Evolutionary conservation across 1,140 invertebrate genomes (phyloP).

Genomic region (Ooceraea biroi): DNA sequence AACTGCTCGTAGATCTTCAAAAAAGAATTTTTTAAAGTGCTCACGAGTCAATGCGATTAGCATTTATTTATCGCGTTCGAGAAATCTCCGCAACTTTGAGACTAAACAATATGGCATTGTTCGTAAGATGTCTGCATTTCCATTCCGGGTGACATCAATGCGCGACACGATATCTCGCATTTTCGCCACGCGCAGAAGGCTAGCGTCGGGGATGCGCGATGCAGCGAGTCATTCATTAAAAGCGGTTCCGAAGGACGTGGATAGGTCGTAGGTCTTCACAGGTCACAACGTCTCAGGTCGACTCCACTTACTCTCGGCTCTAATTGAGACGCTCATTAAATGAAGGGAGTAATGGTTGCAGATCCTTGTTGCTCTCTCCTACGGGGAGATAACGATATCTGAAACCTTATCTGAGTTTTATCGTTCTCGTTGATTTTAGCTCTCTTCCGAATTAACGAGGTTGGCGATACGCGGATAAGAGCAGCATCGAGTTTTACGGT

Average conservation of each 20-base stretch:
- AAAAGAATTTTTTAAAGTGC: neutral
- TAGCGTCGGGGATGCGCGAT: neutral
- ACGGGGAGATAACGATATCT: too few relatives aligned
- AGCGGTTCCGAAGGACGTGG: conserved; percentile 19
- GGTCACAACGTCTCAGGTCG: conserved; percentile 52
- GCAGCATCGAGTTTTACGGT: neutral
- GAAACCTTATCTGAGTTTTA: too few relatives aligned
- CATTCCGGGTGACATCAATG: conserved; percentile 29
- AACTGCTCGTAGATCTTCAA: neutral
- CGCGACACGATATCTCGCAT: neutral
- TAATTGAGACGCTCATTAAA: conserved; percentile 68
- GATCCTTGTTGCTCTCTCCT: conserved; percentile 56
- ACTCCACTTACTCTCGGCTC: conserved; percentile 55
- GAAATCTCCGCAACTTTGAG: neutral
- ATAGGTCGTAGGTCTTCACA: neutral
- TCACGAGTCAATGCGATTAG: too few relatives aligned
- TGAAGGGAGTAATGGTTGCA: neutral
- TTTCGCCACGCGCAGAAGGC: neutral
- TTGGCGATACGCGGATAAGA: neutral
- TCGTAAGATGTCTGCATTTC: neutral
- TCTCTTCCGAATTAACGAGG: neutral
- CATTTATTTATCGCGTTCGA: neutral
- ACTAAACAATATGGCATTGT: too few relatives aligned
- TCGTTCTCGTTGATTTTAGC: too few relatives aligned
- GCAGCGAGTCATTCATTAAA: neutral